Percentiles rank a stretch among this genome's conserved stretches.
These are phyloP conservation scores for Acanthurus lineatus DNA, from an alignment of 2,797 vertebrate genomes.

Conservation along the genomic window DNA sequence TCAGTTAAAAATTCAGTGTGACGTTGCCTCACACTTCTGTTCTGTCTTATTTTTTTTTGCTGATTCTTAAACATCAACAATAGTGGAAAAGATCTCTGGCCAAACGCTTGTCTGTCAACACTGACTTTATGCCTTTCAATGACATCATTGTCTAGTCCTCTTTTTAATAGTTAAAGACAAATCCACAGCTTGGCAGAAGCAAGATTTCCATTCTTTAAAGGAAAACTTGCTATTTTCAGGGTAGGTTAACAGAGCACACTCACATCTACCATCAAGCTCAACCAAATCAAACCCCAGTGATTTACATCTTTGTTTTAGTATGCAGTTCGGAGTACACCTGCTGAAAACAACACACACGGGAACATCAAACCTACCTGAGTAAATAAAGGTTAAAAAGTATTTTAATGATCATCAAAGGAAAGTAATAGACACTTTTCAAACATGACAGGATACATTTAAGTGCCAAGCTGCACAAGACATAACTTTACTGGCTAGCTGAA, in stretches of 20 bases:
- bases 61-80: conserved; percentile 3
- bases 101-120: not conserved
- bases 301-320: not conserved
- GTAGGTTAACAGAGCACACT: not conserved
- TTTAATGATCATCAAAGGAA: not conserved
- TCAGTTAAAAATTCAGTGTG: not conserved
- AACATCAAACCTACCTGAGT: not conserved
- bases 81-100: not conserved
- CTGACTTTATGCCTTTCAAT: not conserved
- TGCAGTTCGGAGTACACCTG: not conserved
- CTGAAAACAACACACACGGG: not conserved
- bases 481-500: not conserved
- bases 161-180: conserved; percentile 1
- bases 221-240: not conserved
- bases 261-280: not conserved
- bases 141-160: conserved; percentile 23
- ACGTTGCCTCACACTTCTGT: not conserved
- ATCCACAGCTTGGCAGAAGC: not conserved
- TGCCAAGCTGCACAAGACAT: not conserved
- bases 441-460: too few relatives aligned
- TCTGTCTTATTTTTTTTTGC: not conserved
- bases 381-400: not conserved
- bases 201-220: conserved; percentile 13
- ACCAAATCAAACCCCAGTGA: too few relatives aligned
- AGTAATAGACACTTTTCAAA: too few relatives aligned